Evolutionary conservation across 2,888 invertebrate genomes (phyloP).

Genomic region (Malachius bipustulatus): DNA sequence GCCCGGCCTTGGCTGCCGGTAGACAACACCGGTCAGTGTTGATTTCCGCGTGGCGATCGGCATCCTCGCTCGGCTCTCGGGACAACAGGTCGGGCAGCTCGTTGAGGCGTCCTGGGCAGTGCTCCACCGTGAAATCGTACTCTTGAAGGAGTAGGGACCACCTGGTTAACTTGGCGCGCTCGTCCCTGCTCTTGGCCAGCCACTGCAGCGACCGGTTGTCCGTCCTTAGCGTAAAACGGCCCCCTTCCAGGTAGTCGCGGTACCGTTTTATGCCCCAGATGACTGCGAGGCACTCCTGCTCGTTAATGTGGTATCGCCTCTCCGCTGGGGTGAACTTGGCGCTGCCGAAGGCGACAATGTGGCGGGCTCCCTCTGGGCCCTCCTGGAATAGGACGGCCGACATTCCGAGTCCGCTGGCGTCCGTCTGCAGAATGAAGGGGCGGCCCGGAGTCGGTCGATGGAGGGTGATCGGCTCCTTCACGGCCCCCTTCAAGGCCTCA

Average conservation of each 20-base stretch:
- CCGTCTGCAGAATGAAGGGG: slow-evolving; percentile 19
- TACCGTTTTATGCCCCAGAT: slow-evolving; percentile 13
- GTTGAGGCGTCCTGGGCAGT: slow-evolving; percentile 12
- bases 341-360: slow-evolving; percentile 14
- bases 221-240: slow-evolving; percentile 11
- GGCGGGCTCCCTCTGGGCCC: slow-evolving; percentile 1
- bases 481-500: slow-evolving; percentile 12
- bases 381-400: slow-evolving; percentile 21
- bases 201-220: slow-evolving; percentile 10
- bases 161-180: slow-evolving; percentile 7
- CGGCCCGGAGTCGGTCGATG: slow-evolving; percentile 15
- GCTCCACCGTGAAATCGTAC: slow-evolving; percentile 17
- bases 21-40: too few species aligned
- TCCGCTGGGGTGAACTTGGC: slow-evolving; percentile 7
- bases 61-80: slow-evolving; percentile 8
- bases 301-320: slow-evolving; percentile 12
- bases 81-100: slow-evolving; percentile 13
- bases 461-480: slow-evolving; percentile 15
- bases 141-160: slow-evolving; percentile 9
- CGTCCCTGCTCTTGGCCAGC: too few species aligned
- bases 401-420: slow-evolving; percentile 18
- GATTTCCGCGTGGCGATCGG: too few species aligned
- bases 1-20: too few species aligned
- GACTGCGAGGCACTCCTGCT: slow-evolving; percentile 12
- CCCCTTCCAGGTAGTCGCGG: slow-evolving; percentile 11